phyloP scores from a whole-genome alignment of 2,888 invertebrate genomes.

The Drosophila merina region DNA sequence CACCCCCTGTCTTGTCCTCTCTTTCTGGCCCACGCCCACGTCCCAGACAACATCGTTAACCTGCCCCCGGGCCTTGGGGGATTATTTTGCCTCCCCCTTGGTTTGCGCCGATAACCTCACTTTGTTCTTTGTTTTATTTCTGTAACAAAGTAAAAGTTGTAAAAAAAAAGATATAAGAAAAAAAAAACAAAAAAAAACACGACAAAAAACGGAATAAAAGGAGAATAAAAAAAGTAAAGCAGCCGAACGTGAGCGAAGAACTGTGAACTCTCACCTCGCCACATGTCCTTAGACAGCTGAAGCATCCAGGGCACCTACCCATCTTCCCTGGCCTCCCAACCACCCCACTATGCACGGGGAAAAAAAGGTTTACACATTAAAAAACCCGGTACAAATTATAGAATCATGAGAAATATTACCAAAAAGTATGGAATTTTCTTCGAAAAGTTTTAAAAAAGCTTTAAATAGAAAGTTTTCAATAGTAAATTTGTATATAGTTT shows the following conservation, averaged over 20 bases:
- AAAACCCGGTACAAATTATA: too few species aligned
- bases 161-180: constrained; percentile 55
- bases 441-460: too few species aligned
- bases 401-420: background rate
- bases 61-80: constrained; percentile 53
- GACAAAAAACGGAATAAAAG: constrained; percentile 17
- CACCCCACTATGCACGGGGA: constrained; percentile 1
- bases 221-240: constrained; percentile 22
- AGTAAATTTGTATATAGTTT: background rate
- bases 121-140: constrained; percentile 69
- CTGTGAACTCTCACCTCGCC: constrained; percentile 49
- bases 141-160: constrained; percentile 74
- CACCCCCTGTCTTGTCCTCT: background rate
- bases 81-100: constrained; percentile 36
- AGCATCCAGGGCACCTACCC: constrained; percentile 20
- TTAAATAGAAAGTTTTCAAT: too few species aligned
- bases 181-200: constrained; percentile 5
- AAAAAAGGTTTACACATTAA: background rate
- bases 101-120: constrained; percentile 9
- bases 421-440: too few species aligned
- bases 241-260: constrained; percentile 45
- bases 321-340: background rate
- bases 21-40: constrained; percentile 31
- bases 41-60: constrained; percentile 63
- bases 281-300: constrained; percentile 40